Evolutionary conservation across 2,113 vertebrate genomes (phyloP), one percentile per base, ranked within the genome.

Genomic region (Epinephelus moara): DNA sequence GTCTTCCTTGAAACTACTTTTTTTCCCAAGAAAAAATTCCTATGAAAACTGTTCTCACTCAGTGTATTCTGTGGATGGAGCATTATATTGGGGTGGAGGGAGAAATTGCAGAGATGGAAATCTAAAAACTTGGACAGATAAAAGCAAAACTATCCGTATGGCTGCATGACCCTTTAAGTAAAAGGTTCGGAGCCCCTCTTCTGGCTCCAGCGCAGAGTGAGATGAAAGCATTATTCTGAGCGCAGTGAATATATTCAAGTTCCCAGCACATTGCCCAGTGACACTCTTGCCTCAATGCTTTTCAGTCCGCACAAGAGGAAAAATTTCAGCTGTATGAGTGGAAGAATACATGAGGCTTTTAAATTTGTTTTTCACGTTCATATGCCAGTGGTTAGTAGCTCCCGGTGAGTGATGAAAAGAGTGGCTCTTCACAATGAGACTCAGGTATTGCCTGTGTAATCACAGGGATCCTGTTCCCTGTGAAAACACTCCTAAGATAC

Each of bases 231-330:
- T 19, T 15, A 4, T 33, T 78, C 52, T 50, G 42, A 83, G 49
- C 52, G 25, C 25, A 21, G 25, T 76, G 33, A 70, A 63, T 71
- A 25, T 45, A 72, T 59, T 69, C 68, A 33, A 60, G 50, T 69
- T 63, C 37, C 40, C 64, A 71, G 81, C 66, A 68, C 74, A 23
- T 33, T 53, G 25, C 71, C n/a, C 67, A 49, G 75, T 25, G 77
- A 33, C 67, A 21, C 49, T 64, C 75, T 84, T 2, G 19, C 25
- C 81, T 71, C 69, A 52, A 86, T 72, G 80, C 56, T 86, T 87
- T 63, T 83, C 15, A 85, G 55, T 75, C 78, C 42, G 67, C 74
- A 83, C 56, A 72, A 69, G 74, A 75, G 71, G 53, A 52, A 82
- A 66, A 71, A 82, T 72, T 78, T 80, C 59, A 80, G 73, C 80